Conservation (phyloP, 2,888 invertebrate genomes). For the Pollenia amentaria region DNA sequence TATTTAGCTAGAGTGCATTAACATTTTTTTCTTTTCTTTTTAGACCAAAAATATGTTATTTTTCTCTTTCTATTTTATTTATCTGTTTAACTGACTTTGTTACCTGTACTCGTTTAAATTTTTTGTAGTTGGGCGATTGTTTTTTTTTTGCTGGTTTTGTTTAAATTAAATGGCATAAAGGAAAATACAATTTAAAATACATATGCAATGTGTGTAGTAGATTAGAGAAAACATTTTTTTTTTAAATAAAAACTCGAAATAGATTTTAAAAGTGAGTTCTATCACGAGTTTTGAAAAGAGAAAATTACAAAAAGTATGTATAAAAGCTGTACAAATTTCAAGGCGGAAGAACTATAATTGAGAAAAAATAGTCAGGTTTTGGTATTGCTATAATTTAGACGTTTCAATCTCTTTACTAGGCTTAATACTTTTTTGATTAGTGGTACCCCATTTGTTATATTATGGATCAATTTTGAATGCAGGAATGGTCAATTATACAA, state of each 20-base stretch:
- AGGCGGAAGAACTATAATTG: too few relatives aligned
- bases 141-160: background rate
- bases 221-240: background rate
- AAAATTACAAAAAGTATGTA: too few relatives aligned
- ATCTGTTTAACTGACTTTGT: constrained; percentile 12
- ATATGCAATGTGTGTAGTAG: constrained; percentile 5
- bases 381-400: too few relatives aligned
- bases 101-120: background rate
- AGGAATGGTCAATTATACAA: too few relatives aligned
- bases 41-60: background rate
- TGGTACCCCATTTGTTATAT: too few relatives aligned
- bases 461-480: too few relatives aligned
- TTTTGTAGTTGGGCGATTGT: background rate
- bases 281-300: too few relatives aligned
- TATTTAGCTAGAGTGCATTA: constrained; percentile 61
- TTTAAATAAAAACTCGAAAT: background rate
- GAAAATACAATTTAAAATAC: constrained; percentile 37
- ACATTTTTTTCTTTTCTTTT: constrained; percentile 23
- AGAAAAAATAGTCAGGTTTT: too few relatives aligned
- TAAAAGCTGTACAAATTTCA: too few relatives aligned
- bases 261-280: background rate
- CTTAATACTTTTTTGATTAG: too few relatives aligned
- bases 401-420: too few relatives aligned
- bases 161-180: constrained; percentile 19
- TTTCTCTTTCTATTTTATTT: constrained; percentile 26